A percentile compares a stretch with the other conserved stretches of the same genome.
Conservation (phyloP, 1,140 invertebrate species). For the Drosophila willistoni region DNA sequence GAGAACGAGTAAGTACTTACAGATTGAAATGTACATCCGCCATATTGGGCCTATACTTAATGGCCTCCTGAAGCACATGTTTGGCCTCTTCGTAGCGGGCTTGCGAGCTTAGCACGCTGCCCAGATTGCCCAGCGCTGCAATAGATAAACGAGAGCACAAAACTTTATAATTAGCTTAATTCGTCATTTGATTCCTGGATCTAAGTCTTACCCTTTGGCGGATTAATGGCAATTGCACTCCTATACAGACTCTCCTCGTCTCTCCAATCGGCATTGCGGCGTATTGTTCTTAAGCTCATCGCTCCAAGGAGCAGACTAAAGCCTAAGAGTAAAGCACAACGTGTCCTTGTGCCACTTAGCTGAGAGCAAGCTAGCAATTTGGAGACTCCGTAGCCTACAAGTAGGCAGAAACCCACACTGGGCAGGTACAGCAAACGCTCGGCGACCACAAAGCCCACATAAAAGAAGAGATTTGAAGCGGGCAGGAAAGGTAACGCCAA, state of each 20-base stretch:
- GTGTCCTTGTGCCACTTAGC: slow-evolving; percentile 68
- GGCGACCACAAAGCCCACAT: slow-evolving; percentile 98
- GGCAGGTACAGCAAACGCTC: slow-evolving; percentile 97
- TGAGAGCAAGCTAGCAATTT: slow-evolving; percentile 81
- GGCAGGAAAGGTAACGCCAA: slow-evolving; percentile 96
- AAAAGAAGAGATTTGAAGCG: slow-evolving; percentile 96
- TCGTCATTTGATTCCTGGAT: neutral
- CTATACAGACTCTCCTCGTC: slow-evolving; percentile 96
- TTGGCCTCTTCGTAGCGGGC: slow-evolving; percentile 94
- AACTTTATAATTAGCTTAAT: slow-evolving; percentile 19
- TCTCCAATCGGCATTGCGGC: slow-evolving; percentile 94
- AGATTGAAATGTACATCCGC: slow-evolving; percentile 98
- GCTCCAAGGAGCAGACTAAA: slow-evolving; percentile 87
- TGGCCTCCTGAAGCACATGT: slow-evolving; percentile 92
- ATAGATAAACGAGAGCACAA: neutral
- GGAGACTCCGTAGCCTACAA: slow-evolving; percentile 90
- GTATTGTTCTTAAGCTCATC: slow-evolving; percentile 90
- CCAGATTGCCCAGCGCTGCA: slow-evolving; percentile 95
- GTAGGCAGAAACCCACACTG: slow-evolving; percentile 96
- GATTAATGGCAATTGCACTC: slow-evolving; percentile 95
- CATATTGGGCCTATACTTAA: slow-evolving; percentile 95
- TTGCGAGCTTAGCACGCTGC: slow-evolving; percentile 94
- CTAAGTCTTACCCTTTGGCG: slow-evolving; percentile 94
- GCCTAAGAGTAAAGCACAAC: slow-evolving; percentile 84
- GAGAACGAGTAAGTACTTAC: slow-evolving; percentile 88